A percentile compares a stretch with the other conserved stretches of the same genome.
Evolutionary conservation across 1,140 invertebrate genomes (phyloP).

Genomic region (Bombus impatiens): DNA sequence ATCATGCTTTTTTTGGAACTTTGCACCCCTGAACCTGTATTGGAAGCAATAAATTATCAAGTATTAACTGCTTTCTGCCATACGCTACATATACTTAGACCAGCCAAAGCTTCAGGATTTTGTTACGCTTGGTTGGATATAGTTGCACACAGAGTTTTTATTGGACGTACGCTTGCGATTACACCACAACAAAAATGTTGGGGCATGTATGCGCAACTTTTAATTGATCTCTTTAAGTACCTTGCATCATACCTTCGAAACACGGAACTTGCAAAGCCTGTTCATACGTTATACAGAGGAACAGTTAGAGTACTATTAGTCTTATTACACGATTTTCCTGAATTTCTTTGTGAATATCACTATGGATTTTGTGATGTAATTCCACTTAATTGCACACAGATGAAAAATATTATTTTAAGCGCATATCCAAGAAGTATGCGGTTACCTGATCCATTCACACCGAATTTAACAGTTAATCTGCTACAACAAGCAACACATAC

Average conservation of each 20-base stretch:
- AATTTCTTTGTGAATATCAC: slow-evolving; percentile 99
- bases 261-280: slow-evolving; percentile 96
- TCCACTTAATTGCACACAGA: slow-evolving; percentile 99
- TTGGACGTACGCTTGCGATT: slow-evolving; percentile 95
- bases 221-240: slow-evolving; percentile 98
- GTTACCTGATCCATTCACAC: slow-evolving; percentile 98
- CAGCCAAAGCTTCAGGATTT: slow-evolving; percentile 98
- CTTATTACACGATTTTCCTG: slow-evolving; percentile 98
- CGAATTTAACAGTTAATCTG: slow-evolving; percentile 98
- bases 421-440: slow-evolving; percentile 99
- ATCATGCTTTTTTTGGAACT: slow-evolving; percentile 99
- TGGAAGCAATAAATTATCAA: slow-evolving; percentile 96
- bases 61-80: slow-evolving; percentile 95
- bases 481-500: slow-evolving; percentile 92
- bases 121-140: slow-evolving; percentile 99
- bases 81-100: slow-evolving; percentile 94
- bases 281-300: slow-evolving; percentile 97
- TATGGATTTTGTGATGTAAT: slow-evolving; percentile 99
- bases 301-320: slow-evolving; percentile 97
- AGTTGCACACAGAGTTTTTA: slow-evolving; percentile 97
- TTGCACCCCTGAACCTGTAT: slow-evolving; percentile 94
- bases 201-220: slow-evolving; percentile 94
- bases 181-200: slow-evolving; percentile 93
- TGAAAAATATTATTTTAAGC: slow-evolving; percentile 98
- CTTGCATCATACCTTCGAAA: slow-evolving; percentile 98